Conservation (phyloP, 30 jellyfish, hydroid and myxozoan species). For the Hydractinia symbiolongicarpus region DNA sequence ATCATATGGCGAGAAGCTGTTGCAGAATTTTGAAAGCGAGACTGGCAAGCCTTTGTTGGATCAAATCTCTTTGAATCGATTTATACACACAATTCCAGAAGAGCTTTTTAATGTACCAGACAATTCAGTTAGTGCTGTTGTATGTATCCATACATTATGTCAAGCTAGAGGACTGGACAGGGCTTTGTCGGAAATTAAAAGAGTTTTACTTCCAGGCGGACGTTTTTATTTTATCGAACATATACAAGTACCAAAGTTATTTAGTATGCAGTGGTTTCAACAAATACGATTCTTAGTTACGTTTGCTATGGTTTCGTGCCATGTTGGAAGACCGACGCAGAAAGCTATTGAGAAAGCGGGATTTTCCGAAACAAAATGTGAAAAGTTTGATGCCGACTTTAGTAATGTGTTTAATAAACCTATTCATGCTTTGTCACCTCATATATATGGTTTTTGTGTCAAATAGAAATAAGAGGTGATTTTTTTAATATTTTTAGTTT, state of each 20-base stretch:
- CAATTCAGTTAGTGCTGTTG: constrained; percentile 7
- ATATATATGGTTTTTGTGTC: constrained; percentile 4
- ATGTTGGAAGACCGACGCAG: background rate
- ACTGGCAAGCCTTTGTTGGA: background rate
- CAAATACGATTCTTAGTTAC: constrained; percentile 7
- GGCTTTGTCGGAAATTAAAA: background rate
- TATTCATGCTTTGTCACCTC: constrained; percentile 13
- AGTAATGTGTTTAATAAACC: background rate
- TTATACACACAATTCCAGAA: constrained; percentile 2
- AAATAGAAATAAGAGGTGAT: background rate
- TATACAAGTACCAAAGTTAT: background rate
- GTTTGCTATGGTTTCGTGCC: constrained; percentile 6
- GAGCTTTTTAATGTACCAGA: constrained; percentile 3
- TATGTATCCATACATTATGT: constrained; percentile 8
- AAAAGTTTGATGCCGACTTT: background rate
- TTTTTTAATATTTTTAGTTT: background rate
- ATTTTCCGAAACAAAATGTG: background rate
- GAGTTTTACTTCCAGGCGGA: constrained; percentile 20
- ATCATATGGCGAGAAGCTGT: constrained; percentile 14
- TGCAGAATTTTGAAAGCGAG: background rate
- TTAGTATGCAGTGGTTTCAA: background rate
- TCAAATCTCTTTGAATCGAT: background rate
- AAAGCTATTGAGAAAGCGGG: background rate
- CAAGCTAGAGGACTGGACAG: background rate
- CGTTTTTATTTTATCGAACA: constrained; percentile 16